Base-by-base conservation (phyloP, 2,888 invertebrate genomes). In the Seira ritae region DNA sequence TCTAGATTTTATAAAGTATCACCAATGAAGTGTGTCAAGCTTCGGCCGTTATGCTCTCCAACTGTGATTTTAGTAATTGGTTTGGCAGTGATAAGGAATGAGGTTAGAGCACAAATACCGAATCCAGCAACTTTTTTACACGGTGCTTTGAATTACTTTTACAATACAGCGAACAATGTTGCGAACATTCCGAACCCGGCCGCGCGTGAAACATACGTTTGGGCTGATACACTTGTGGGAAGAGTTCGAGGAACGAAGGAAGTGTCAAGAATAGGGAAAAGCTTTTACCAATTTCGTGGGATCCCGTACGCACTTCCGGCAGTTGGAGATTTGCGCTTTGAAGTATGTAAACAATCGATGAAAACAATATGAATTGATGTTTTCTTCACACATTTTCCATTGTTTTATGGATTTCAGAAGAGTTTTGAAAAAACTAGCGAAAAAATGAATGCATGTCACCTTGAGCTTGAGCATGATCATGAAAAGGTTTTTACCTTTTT, bases 91-190 rank as follows among this genome's bases (percentile, higher is more conserved):
- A 8, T 42, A 42, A 12, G 42, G 12, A 42, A 42, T 42, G 42
- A 42, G 42, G 42, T 42, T 42, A 12, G 42, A 12, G 42, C 42
- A 8, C 42, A 42, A 42, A 46, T 70, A 3, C 20, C 71, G 17
- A 77, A 80, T 37, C 86, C 86, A 0, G 72, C 81, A 1, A 68
- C 86, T 12, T 66, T 86, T 37, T 60, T 86, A 10, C 69, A 84
- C 8, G 81, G 84, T 20, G 75, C 84, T 12, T 55, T 86, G 17
- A 84, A 80, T 24, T 84, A 80, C n/a, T 72, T 86, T 15, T 86
- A 86, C 74, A 86, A 84, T 46, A 73, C 86, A 12, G 73, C 84
- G 0, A 84, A 76, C 66, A 84, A 86, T 80, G 82, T 86, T 23
- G 84, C 82, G 0, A 62, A 78, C 19, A 73, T 84, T 17, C 74